Conservation (phyloP, 2,888 invertebrate genomes). For the Pollenia labialis region DNA sequence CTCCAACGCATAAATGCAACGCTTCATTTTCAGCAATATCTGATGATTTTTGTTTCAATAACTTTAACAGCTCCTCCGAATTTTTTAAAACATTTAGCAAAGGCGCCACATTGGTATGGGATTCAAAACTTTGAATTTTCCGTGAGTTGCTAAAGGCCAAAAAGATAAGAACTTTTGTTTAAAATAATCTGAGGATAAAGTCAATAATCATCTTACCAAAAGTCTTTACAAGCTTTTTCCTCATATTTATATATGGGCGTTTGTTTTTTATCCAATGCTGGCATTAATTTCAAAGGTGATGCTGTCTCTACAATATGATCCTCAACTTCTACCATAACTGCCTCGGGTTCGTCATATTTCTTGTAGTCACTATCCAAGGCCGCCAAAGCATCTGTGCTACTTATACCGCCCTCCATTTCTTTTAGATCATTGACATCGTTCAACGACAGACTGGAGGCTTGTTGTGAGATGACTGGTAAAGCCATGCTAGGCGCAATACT, state of each 20-base stretch:
- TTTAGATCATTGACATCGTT: slow-evolving; percentile 89
- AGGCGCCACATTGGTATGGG: slow-evolving; percentile 81
- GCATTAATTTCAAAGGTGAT: slow-evolving; percentile 88
- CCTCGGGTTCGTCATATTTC: slow-evolving; percentile 86
- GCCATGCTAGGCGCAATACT: slow-evolving; percentile 87
- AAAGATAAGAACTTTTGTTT: not conserved
- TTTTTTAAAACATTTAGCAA: slow-evolving; percentile 80
- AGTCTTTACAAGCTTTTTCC: slow-evolving; percentile 86
- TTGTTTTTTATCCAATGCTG: slow-evolving; percentile 87
- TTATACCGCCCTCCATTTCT: slow-evolving; percentile 83
- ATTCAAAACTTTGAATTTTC: slow-evolving; percentile 82
- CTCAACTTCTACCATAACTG: slow-evolving; percentile 92
- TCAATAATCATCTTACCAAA: slow-evolving; percentile 83
- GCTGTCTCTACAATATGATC: slow-evolving; percentile 92
- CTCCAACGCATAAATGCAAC: slow-evolving; percentile 78
- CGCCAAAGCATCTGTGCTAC: slow-evolving; percentile 79
- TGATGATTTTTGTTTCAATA: slow-evolving; percentile 76
- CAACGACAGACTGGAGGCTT: slow-evolving; percentile 90
- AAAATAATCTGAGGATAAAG: not conserved
- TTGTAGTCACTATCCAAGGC: slow-evolving; percentile 80
- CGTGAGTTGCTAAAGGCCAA: slow-evolving; percentile 78
- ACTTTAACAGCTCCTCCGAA: slow-evolving; percentile 79
- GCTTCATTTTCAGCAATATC: slow-evolving; percentile 78
- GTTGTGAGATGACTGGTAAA: slow-evolving; percentile 85
- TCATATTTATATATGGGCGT: slow-evolving; percentile 90